Conservation (phyloP, 2,888 invertebrate genomes). For the Ophioninae sp. region DNA sequence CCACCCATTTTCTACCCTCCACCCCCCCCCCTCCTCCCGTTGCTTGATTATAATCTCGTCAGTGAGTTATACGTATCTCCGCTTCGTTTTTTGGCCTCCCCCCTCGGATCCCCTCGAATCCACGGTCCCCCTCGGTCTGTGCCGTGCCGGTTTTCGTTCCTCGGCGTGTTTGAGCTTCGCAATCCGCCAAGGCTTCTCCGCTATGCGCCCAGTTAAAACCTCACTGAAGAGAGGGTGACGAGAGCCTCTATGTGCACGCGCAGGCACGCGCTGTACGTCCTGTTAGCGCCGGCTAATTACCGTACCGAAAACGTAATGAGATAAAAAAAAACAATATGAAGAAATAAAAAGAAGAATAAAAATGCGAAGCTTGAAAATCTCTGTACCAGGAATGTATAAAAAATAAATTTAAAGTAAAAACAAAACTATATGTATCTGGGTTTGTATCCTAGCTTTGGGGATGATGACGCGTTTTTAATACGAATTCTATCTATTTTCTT, state of each 20-base stretch:
- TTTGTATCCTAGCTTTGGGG: background rate
- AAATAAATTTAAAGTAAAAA: slow-evolving; percentile 8
- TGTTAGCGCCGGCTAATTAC: slow-evolving; percentile 48
- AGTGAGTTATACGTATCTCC: slow-evolving; percentile 77
- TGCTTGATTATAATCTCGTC: slow-evolving; percentile 80
- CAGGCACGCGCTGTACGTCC: slow-evolving; percentile 54
- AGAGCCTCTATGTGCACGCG: slow-evolving; percentile 23
- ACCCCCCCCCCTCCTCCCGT: slow-evolving; percentile 74
- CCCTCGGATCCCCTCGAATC: slow-evolving; percentile 18
- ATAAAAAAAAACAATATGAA: slow-evolving; percentile 26
- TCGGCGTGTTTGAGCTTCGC: background rate
- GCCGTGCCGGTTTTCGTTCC: slow-evolving; percentile 33
- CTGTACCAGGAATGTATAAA: background rate
- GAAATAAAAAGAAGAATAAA: slow-evolving; percentile 34
- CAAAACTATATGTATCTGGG: background rate
- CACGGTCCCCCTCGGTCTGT: slow-evolving; percentile 54
- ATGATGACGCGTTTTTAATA: slow-evolving; percentile 26
- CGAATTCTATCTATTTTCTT: background rate
- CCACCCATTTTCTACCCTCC: slow-evolving; percentile 71
- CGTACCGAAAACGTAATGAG: slow-evolving; percentile 49
- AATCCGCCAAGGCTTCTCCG: slow-evolving; percentile 16
- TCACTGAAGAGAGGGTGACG: slow-evolving; percentile 27
- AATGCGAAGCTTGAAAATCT: slow-evolving; percentile 3
- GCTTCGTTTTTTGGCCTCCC: slow-evolving; percentile 51
- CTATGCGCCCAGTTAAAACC: slow-evolving; percentile 8